A percentile compares a stretch with the other conserved stretches of the same genome.
Evolutionary conservation across 2,888 invertebrate genomes (phyloP).

Genomic region (Ornithoptera alexandrae): DNA sequence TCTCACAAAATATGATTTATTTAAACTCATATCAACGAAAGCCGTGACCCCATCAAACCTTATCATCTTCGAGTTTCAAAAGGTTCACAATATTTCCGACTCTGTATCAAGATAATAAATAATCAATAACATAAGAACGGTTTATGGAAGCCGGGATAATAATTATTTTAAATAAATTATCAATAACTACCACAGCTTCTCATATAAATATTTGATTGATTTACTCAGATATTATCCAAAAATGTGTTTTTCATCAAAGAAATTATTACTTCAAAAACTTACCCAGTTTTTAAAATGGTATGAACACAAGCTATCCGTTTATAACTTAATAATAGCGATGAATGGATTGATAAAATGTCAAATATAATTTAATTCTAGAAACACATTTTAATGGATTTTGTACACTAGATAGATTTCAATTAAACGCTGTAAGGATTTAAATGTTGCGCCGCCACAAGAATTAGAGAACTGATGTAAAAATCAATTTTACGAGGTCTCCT

Average conservation of each 20-base stretch:
- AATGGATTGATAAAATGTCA: slow-evolving; percentile 4
- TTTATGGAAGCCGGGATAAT: background rate
- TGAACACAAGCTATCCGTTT: background rate
- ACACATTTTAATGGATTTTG: slow-evolving; percentile 37
- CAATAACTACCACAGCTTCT: background rate
- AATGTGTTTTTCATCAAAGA: background rate
- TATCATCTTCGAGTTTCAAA: slow-evolving; percentile 19
- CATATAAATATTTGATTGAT: background rate
- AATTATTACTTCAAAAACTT: slow-evolving; percentile 4
- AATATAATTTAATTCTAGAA: background rate
- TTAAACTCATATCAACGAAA: slow-evolving; percentile 17
- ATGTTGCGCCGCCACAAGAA: slow-evolving; percentile 71
- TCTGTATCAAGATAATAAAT: slow-evolving; percentile 1
- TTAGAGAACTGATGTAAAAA: slow-evolving; percentile 61
- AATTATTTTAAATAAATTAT: background rate
- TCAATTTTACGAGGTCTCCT: slow-evolving; percentile 45
- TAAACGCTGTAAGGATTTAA: slow-evolving; percentile 52
- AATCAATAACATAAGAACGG: slow-evolving; percentile 16
- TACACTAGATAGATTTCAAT: slow-evolving; percentile 43
- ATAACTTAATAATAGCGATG: background rate
- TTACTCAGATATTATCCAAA: background rate
- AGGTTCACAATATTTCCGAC: slow-evolving; percentile 1
- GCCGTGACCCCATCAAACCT: slow-evolving; percentile 26
- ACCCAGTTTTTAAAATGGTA: slow-evolving; percentile 12
- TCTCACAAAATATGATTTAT: background rate